Evolutionary conservation across 1,140 invertebrate genomes (phyloP).

Genomic region (Lepidurus couesii): DNA sequence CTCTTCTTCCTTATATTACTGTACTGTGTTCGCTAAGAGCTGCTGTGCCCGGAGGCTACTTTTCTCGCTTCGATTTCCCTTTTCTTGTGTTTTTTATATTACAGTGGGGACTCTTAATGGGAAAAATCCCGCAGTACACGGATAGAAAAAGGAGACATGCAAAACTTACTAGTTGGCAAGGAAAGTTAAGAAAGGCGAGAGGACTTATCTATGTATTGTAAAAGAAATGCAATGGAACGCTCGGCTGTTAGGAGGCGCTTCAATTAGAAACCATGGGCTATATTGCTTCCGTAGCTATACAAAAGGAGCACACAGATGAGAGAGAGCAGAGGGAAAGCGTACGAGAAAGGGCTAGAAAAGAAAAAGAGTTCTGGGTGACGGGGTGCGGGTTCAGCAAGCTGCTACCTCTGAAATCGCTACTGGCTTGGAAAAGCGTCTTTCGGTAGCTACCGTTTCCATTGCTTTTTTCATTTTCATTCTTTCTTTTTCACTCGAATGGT

Average conservation of each 20-base stretch:
- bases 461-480: background rate
- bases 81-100: too few relatives aligned
- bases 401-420: background rate
- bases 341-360: background rate
- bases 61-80: too few relatives aligned
- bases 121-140: too few relatives aligned
- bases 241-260: background rate
- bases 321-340: background rate
- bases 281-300: conserved; percentile 1
- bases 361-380: background rate
- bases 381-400: conserved; percentile 7
- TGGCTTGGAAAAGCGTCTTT: background rate
- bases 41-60: too few relatives aligned
- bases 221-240: background rate
- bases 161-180: too few relatives aligned
- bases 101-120: too few relatives aligned
- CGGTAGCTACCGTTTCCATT: background rate
- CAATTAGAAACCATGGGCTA: background rate
- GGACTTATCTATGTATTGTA: background rate
- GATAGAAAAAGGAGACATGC: too few relatives aligned
- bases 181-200: background rate
- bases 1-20: too few relatives aligned
- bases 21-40: too few relatives aligned
- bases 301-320: background rate
- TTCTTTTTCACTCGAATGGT: background rate